Evolutionary conservation across 2,888 invertebrate species (phyloP).

Genomic region (Conus canariensis): DNA sequence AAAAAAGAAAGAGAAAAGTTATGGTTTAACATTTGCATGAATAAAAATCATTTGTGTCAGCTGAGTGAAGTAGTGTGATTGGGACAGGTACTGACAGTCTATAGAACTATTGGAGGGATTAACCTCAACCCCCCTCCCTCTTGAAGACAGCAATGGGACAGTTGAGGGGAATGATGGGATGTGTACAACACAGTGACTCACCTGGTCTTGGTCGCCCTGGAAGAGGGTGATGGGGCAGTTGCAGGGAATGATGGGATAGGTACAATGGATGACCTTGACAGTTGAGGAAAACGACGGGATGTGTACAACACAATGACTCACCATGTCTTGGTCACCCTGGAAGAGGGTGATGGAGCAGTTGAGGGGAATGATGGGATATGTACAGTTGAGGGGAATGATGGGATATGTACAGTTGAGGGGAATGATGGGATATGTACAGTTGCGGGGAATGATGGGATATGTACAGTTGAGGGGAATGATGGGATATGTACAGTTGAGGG

Average conservation of each 20-base stretch:
- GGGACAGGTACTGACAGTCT: no score
- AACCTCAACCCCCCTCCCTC: slow-evolving; percentile 60
- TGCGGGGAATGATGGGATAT: not conserved
- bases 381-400: slow-evolving; percentile 59
- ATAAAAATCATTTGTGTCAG: no score
- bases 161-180: slow-evolving; percentile 73
- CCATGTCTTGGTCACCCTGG: slow-evolving; percentile 78
- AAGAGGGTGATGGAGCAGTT: slow-evolving; percentile 79
- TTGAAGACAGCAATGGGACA: slow-evolving; percentile 78
- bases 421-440: no score
- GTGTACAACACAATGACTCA: slow-evolving; percentile 45
- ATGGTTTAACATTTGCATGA: no score
- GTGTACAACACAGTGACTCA: slow-evolving; percentile 44
- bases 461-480: no score
- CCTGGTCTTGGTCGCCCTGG: slow-evolving; percentile 79
- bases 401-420: not conserved
- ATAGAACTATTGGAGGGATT: no score
- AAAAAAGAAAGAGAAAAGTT: no score
- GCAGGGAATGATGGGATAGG: not conserved
- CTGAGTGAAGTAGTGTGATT: no score
- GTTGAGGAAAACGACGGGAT: slow-evolving; percentile 73
- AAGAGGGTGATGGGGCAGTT: slow-evolving; percentile 78
- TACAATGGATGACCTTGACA: slow-evolving; percentile 67
- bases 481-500: no score
- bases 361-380: slow-evolving; percentile 56